phyloP scores from a whole-genome alignment of 2,797 vertebrate species.

The Oreortyx pictus region DNA sequence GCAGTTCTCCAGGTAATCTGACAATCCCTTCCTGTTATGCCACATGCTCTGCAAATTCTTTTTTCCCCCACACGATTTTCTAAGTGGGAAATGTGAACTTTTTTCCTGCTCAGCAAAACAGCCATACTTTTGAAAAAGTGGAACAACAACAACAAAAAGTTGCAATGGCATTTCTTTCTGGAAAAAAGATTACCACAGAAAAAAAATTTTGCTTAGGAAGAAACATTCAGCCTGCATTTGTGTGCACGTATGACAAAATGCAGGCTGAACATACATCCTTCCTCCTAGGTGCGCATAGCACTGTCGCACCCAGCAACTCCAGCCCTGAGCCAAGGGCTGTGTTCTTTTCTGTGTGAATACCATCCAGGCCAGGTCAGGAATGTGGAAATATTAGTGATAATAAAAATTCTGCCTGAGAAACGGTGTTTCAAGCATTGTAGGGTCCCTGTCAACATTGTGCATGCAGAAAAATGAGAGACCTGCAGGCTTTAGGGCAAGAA shows the following conservation, averaged over 20 bases:
- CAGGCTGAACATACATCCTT: background rate
- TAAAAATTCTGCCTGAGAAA: background rate
- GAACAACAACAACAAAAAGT: no score
- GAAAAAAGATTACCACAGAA: background rate
- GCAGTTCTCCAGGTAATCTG: slow-evolving; percentile 57
- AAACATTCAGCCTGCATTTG: background rate
- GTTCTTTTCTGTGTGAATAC: background rate
- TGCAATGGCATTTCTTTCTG: background rate
- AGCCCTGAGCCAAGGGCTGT: background rate
- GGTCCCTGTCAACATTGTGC: background rate
- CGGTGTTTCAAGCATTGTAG: background rate
- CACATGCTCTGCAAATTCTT: slow-evolving; percentile 13
- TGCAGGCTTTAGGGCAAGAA: background rate
- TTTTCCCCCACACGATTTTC: slow-evolving; percentile 5
- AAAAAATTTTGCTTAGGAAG: background rate
- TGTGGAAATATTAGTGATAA: background rate
- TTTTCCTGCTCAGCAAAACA: background rate
- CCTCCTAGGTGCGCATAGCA: background rate
- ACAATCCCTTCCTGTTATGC: slow-evolving; percentile 28
- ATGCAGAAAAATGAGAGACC: background rate
- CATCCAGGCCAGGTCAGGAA: background rate
- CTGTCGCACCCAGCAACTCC: background rate
- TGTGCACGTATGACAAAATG: background rate
- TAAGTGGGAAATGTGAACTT: background rate
- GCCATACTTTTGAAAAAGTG: background rate